Base-by-base conservation (phyloP, 1,140 invertebrate species). In the Nasonia vitripennis region DNA sequence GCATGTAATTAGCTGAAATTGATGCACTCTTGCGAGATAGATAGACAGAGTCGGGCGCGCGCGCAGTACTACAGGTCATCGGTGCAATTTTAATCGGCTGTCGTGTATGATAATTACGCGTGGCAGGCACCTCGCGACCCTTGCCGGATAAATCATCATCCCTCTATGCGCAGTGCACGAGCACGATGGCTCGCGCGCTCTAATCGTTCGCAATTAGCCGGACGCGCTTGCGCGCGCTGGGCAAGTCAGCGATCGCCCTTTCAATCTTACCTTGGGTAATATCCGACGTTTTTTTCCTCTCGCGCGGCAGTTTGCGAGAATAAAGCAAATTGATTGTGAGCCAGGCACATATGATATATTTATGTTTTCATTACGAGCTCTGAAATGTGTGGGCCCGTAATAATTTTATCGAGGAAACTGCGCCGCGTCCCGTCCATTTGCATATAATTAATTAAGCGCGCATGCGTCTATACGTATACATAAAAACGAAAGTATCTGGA, bases 1-100 rank as follows among this genome's bases (percentile, higher is more conserved):
- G 88, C 92, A 92, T 93, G 92, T 92, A 93, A 93, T 93, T 93
- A 93, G 90, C 86, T 89, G 88, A 90, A 91, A 93, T 93, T 92
- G 91, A 93, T 93, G 92, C 89, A 31, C 78, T 67, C 83, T n/a
- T 6, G 23, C 23, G 23, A n/a, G 48, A 48, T 17, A 48, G 31
- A n/a, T 11, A 11, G 34, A 34, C n/a, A 9, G 67, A 68, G 67
- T 27, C 17, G 17, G 37, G 20, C 23, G 31, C 41, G 20, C 91
- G 89, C 88, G 17, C 4, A 55, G 55, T 45, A 87, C 88, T 87
- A 86, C 87, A 90, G 87, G 88, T 83, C 55, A 62, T 62, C 89
- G 87, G 89, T 87, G 90, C 91, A 90, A 93, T 93, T 93, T 93
- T 93, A 93, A 93, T 93, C 92, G 91, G 89, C 92, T 92, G 91